phyloP scores from a whole-genome alignment of 2,888 invertebrate genomes.

The Crocallis elinguaria region DNA sequence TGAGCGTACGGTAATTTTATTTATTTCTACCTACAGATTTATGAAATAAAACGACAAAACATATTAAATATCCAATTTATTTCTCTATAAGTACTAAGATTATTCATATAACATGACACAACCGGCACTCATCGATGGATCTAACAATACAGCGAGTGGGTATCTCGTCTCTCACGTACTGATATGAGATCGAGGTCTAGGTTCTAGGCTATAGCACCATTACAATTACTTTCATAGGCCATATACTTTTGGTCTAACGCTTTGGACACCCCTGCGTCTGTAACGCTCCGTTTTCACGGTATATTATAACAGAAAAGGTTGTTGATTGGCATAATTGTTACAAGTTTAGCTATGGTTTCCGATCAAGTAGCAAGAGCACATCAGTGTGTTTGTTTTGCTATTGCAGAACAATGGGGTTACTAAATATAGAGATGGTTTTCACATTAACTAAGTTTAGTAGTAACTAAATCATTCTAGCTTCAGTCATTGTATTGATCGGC shows the following conservation, averaged over 20 bases:
- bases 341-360: too few relatives aligned
- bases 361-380: too few relatives aligned
- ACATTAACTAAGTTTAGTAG: too few relatives aligned
- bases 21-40: too few relatives aligned
- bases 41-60: conserved; percentile 43
- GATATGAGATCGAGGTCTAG: conserved; percentile 82
- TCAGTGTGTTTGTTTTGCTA: too few relatives aligned
- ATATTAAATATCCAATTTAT: conserved; percentile 67
- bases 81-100: conserved; percentile 81
- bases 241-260: conserved; percentile 79
- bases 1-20: too few relatives aligned
- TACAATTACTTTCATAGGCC: conserved; percentile 82
- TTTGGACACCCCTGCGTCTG: conserved; percentile 29
- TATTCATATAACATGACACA: conserved; percentile 76
- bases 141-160: conserved; percentile 44
- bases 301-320: too few relatives aligned
- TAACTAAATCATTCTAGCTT: too few relatives aligned
- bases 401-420: too few relatives aligned
- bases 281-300: neutral
- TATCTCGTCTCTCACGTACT: conserved; percentile 65
- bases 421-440: too few relatives aligned
- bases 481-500: too few relatives aligned
- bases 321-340: too few relatives aligned
- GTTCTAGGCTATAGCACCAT: conserved; percentile 77
- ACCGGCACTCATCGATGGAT: conserved; percentile 71